Percentiles rank a stretch among this genome's conserved stretches.
Conservation (phyloP, 2,888 invertebrate genomes). For the Athrips mouffetella region DNA sequence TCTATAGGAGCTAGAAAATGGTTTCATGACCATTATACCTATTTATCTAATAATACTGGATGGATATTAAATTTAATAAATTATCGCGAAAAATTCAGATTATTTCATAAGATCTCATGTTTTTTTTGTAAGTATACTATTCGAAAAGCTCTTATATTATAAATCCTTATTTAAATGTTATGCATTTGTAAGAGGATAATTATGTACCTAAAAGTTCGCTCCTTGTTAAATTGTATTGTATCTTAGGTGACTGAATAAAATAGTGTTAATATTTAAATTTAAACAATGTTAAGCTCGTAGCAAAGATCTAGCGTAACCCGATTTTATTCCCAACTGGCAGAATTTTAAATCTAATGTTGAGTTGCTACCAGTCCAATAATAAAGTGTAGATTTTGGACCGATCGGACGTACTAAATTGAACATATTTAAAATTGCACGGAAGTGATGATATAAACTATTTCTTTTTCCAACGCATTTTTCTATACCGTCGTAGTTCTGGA, state of each 20-base stretch:
- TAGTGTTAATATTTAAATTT: conserved; percentile 38
- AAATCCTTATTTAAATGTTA: conserved; percentile 53
- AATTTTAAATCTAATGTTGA: conserved; percentile 16
- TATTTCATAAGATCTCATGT: conserved; percentile 71
- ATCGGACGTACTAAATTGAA: too few relatives aligned
- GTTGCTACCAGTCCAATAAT: too few relatives aligned
- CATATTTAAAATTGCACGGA: too few relatives aligned
- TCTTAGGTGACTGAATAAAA: conserved; percentile 48
- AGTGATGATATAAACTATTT: too few relatives aligned
- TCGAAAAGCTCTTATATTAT: conserved; percentile 73
- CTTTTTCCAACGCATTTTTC: too few relatives aligned
- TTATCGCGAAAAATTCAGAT: conserved; percentile 69
- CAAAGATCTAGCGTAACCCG: conserved; percentile 39
- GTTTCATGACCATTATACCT: conserved; percentile 55
- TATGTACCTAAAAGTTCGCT: conserved; percentile 49
- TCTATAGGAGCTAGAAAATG: conserved; percentile 65
- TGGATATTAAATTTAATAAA: conserved; percentile 72
- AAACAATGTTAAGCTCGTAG: conserved; percentile 58
- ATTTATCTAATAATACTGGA: conserved; percentile 76
- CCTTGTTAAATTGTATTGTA: conserved; percentile 43
- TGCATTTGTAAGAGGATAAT: conserved; percentile 57
- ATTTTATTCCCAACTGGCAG: conserved; percentile 22
- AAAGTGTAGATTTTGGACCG: too few relatives aligned
- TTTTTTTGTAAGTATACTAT: conserved; percentile 70
- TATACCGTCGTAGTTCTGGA: too few relatives aligned